Conservation (phyloP, 2,888 invertebrate species). For the Netelia virgata region DNA sequence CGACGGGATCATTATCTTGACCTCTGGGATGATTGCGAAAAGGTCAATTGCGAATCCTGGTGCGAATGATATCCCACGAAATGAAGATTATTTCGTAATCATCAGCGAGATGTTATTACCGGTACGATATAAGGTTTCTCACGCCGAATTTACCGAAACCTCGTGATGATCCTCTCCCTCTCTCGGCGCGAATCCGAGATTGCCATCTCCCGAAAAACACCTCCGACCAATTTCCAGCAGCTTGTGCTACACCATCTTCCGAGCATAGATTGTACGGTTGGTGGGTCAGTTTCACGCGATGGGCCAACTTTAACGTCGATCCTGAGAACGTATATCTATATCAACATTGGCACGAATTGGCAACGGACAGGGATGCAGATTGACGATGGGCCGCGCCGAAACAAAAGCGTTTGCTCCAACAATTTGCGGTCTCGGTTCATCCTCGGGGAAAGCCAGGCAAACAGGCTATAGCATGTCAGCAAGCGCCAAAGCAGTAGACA, state of each 20-base stretch:
- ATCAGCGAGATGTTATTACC: conserved; percentile 3
- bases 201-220: not conserved
- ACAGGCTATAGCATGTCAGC: conserved; percentile 36
- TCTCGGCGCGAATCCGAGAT: conserved; percentile 36
- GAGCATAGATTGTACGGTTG: not conserved
- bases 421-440: conserved; percentile 68
- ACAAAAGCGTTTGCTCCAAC: conserved; percentile 83
- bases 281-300: conserved; percentile 33
- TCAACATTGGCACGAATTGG: conserved; percentile 58
- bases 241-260: not conserved
- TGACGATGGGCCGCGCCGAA: conserved; percentile 78
- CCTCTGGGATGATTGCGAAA: conserved; percentile 11
- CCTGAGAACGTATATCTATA: conserved; percentile 20
- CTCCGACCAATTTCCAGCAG: conserved; percentile 4
- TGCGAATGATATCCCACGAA: conserved; percentile 8
- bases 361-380: conserved; percentile 79
- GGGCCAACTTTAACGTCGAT: not conserved
- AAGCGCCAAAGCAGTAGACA: conserved; percentile 19
- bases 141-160: conserved; percentile 35
- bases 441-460: conserved; percentile 61
- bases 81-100: conserved; percentile 26
- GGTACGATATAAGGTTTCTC: conserved; percentile 36
- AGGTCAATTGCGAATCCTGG: conserved; percentile 30
- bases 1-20: conserved; percentile 27
- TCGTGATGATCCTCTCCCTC: not conserved